A percentile compares a stretch with the other conserved stretches of the same genome.
phyloP scores from a whole-genome alignment of 2,113 vertebrate species.

The western clawed frog (Xenopus tropicalis) region UCB_Xtro_10.0 CM004448.2:2303501-2304000 shows the following conservation, averaged over 20 bases:
- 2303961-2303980: too few relatives aligned
- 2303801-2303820: neutral
- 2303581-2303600: neutral
- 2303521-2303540: neutral
- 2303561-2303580: neutral
- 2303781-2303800: neutral
- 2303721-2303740: neutral
- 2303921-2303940: too few relatives aligned
- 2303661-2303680: conserved; percentile 12
- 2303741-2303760: conserved; percentile 15
- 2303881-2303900: conserved; percentile 1
- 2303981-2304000: conserved; percentile 46
- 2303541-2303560: neutral
- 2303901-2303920: conserved; percentile 46
- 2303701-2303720: neutral
- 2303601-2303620: neutral
- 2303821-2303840: neutral
- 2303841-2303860: neutral
- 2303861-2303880: conserved; percentile 44
- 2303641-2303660: neutral
- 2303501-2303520: conserved; percentile 5
- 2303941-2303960: too few relatives aligned
- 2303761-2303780: neutral
- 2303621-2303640: too few relatives aligned
- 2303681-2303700: neutral